A percentile compares a stretch with the other conserved stretches of the same genome.
phyloP scores from a whole-genome alignment of 2,888 invertebrate genomes.

The Eupithecia exiguata region DNA sequence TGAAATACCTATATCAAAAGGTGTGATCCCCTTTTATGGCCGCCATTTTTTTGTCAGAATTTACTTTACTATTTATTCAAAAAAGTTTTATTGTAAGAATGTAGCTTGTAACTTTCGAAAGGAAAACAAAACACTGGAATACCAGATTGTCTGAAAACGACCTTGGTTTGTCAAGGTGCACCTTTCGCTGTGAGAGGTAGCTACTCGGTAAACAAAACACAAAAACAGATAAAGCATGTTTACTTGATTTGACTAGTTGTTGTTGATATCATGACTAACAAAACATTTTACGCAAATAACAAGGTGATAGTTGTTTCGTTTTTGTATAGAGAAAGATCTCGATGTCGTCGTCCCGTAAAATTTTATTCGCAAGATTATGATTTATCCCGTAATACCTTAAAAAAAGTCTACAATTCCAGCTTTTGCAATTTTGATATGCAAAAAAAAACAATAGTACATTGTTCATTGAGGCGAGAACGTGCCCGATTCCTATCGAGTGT shows the following conservation, averaged over 20 bases:
- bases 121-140: neutral
- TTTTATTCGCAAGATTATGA: neutral
- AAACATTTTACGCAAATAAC: neutral
- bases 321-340: neutral
- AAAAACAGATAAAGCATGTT: slow-evolving; percentile 3
- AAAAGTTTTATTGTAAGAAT: no score
- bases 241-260: neutral
- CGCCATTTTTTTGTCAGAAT: no score
- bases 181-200: neutral
- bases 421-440: no score
- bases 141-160: neutral
- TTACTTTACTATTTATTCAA: no score
- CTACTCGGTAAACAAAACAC: neutral
- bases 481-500: no score
- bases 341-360: neutral
- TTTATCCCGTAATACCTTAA: neutral
- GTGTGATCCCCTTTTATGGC: no score
- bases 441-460: no score
- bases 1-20: no score
- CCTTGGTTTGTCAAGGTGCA: neutral
- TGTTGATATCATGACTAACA: neutral
- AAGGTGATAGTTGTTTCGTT: neutral
- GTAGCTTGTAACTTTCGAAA: no score
- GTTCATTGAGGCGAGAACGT: no score
- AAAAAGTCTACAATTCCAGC: no score